A percentile compares a stretch with the other conserved stretches of the same genome.
These are phyloP conservation scores for Palythoa grandis DNA, from an alignment of 92 coral and sea anemone genomes.

Conservation along the genomic window DNA sequence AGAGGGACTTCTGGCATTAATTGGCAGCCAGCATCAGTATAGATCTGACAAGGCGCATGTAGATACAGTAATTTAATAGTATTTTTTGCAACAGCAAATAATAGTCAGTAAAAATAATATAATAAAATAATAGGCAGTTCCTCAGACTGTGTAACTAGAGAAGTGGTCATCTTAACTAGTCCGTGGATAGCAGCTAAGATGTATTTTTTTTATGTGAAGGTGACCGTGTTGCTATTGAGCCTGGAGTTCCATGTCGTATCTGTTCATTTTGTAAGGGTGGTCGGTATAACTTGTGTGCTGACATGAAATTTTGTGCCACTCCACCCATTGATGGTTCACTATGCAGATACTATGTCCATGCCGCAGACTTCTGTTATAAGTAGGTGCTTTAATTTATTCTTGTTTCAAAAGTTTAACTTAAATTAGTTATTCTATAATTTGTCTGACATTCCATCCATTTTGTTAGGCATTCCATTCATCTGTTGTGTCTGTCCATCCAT, in stretches of 20 bases:
- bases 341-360: conserved; percentile 81
- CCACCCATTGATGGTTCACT: conserved; percentile 94
- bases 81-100: no score
- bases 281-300: conserved; percentile 89
- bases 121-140: no score
- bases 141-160: no score
- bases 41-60: no score
- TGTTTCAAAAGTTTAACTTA: not conserved
- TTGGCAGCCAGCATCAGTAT: no score
- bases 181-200: not conserved
- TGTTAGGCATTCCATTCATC: no score
- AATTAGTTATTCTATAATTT: not conserved
- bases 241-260: conserved; percentile 81
- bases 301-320: conserved; percentile 92
- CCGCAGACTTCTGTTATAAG: conserved; percentile 98
- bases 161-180: no score
- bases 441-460: not conserved
- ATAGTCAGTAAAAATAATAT: no score
- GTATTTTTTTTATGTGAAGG: conserved; percentile 43
- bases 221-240: conserved; percentile 97
- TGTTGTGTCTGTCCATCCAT: no score
- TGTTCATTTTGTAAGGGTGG: conserved; percentile 93
- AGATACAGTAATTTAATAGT: no score
- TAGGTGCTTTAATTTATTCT: conserved; percentile 13
- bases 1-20: no score